phyloP scores from a whole-genome alignment of 92 coral and sea anemone species.

The Meandrina meandrites region DNA sequence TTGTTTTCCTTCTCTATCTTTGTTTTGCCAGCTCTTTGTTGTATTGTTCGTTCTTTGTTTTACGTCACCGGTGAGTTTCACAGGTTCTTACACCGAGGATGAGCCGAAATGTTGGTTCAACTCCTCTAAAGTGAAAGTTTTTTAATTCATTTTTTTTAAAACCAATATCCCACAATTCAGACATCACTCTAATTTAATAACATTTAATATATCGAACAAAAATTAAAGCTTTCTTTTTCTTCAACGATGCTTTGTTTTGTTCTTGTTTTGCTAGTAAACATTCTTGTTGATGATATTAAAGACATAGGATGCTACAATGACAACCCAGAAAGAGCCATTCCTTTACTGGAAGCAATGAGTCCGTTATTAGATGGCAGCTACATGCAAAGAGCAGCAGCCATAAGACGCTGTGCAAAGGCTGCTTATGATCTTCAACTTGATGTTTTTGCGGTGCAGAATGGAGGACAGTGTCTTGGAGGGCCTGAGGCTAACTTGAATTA shows the following conservation, averaged over 20 bases:
- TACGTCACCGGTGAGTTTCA: no score
- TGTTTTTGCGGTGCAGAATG: conserved; percentile 58
- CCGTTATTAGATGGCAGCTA: conserved; percentile 49
- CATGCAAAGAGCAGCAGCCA: conserved; percentile 59
- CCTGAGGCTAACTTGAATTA: conserved; percentile 17
- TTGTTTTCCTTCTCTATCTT: no score
- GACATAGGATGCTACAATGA: conserved; percentile 54
- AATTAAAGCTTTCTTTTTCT: neutral
- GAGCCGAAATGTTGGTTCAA: no score
- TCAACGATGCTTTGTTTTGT: neutral
- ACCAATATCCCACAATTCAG: neutral
- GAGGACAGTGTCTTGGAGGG: conserved; percentile 59
- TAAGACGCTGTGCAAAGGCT: conserved; percentile 58
- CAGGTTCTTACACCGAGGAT: no score
- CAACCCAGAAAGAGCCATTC: conserved; percentile 34
- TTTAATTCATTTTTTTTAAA: no score
- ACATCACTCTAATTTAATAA: neutral
- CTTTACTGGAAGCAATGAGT: conserved; percentile 49
- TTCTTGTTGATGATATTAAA: conserved; percentile 18
- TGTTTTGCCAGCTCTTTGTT: no score
- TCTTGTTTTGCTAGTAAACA: neutral
- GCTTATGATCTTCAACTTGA: conserved; percentile 42
- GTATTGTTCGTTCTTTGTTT: no score
- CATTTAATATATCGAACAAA: no score
- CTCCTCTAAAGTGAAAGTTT: no score